phyloP scores from a whole-genome alignment of 2,113 vertebrate species.

The Periophthalmus modestus region DNA sequence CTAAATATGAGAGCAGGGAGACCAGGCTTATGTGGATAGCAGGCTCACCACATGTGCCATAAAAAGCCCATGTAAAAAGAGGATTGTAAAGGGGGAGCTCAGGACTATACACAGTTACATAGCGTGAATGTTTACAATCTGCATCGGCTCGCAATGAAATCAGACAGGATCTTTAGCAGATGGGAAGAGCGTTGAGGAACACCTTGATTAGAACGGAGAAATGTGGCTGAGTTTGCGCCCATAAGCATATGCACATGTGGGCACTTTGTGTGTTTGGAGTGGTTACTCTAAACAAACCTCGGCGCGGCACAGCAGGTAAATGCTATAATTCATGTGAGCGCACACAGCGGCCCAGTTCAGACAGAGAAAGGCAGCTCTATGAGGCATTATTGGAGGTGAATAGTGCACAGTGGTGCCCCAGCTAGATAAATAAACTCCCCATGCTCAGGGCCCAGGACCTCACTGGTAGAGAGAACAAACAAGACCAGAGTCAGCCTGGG shows the following conservation, averaged over 20 bases:
- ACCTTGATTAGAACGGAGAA: slow-evolving; percentile 33
- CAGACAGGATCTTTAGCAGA: slow-evolving; percentile 12
- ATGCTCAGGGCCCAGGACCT: slow-evolving; percentile 78
- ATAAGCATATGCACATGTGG: slow-evolving; percentile 60
- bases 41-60: slow-evolving; percentile 67
- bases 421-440: slow-evolving; percentile 85
- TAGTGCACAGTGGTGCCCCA: slow-evolving; percentile 74
- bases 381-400: slow-evolving; percentile 82
- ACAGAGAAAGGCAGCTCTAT: slow-evolving; percentile 79
- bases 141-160: slow-evolving; percentile 26
- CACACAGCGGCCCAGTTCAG: slow-evolving; percentile 74
- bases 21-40: slow-evolving; percentile 57
- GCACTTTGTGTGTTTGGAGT: slow-evolving; percentile 66
- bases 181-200: slow-evolving; percentile 15
- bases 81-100: slow-evolving; percentile 37
- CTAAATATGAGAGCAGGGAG: slow-evolving; percentile 70
- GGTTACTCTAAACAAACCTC: slow-evolving; percentile 77
- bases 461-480: slow-evolving; percentile 85
- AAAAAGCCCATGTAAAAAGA: slow-evolving; percentile 59
- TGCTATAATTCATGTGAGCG: slow-evolving; percentile 79
- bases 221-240: slow-evolving; percentile 30
- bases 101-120: slow-evolving; percentile 33
- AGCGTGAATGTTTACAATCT: slow-evolving; percentile 42
- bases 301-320: slow-evolving; percentile 73
- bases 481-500: slow-evolving; percentile 82